Conservation (phyloP, 2,888 invertebrate species). For the Hypomecis atomaria region DNA sequence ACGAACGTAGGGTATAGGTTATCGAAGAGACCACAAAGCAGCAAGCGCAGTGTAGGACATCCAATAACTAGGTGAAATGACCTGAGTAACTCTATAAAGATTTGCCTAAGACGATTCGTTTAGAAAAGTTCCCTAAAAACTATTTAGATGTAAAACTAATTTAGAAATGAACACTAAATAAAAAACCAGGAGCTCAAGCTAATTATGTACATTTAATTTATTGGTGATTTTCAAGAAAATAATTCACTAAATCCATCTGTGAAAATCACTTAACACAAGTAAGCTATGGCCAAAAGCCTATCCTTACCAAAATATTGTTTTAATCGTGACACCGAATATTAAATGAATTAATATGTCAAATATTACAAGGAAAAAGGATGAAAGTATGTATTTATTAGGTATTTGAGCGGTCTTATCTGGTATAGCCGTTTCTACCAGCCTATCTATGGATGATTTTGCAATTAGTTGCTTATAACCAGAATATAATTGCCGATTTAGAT, state of each 20-base stretch:
- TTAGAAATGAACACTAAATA: slow-evolving; percentile 9
- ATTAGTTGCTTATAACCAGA: neutral
- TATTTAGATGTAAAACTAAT: neutral
- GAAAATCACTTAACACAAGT: neutral
- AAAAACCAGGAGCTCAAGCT: slow-evolving; percentile 18
- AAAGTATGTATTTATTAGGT: neutral
- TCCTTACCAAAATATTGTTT: no score
- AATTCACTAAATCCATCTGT: neutral
- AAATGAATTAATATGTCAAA: no score
- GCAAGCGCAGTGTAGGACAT: no score
- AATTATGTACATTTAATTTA: slow-evolving; percentile 11
- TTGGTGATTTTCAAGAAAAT: neutral
- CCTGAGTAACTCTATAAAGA: no score
- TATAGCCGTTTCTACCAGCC: slow-evolving; percentile 1
- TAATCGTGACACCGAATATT: no score
- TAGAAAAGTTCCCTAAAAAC: slow-evolving; percentile 5
- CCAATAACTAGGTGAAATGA: no score
- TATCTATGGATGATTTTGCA: neutral
- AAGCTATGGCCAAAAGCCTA: no score
- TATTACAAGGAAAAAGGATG: no score
- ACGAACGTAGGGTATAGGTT: no score
- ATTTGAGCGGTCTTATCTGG: slow-evolving; percentile 4
- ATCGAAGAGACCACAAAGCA: no score
- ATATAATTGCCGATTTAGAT: no score
- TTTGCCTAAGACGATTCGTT: no score